These are phyloP conservation scores for Dysidea cf. avara DNA, from an alignment of 37 sponge, comb jelly and placozoan species.

Conservation along the genomic window DNA sequence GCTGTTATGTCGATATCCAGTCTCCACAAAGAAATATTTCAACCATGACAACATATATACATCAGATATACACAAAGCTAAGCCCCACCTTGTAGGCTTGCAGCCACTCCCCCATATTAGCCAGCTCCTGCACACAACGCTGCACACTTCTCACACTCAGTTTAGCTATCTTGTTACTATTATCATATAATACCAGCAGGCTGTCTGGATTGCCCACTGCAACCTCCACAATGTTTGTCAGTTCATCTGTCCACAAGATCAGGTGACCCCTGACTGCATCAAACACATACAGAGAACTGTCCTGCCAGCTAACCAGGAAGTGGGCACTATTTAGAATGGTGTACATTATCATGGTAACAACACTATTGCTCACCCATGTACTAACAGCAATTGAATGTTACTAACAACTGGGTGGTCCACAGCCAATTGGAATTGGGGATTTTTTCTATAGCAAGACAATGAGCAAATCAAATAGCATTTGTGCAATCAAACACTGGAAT, in stretches of 20 bases:
- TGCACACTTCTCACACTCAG: not conserved
- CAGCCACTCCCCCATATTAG: not conserved
- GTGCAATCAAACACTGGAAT: no score
- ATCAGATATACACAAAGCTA: no score
- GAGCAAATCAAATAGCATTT: no score
- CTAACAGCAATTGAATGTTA: no score
- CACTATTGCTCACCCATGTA: no score
- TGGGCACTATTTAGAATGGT: conserved; percentile 4
- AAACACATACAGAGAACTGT: conserved; percentile 22
- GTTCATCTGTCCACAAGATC: conserved; percentile 16
- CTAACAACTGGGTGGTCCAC: no score
- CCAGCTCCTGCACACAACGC: conserved; percentile 10
- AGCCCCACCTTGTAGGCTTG: conserved; percentile 23
- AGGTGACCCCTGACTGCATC: conserved; percentile 8
- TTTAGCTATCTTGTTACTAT: conserved; percentile 6
- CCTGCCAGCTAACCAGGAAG: conserved; percentile 16
- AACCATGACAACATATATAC: no score
- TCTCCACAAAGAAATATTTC: no score
- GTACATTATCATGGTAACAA: no score
- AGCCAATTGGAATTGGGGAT: no score
- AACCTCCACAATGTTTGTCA: conserved; percentile 1
- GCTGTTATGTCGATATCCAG: no score
- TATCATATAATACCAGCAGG: conserved; percentile 20
- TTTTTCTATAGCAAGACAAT: no score
- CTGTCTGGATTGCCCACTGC: not conserved